phyloP scores from a whole-genome alignment of 2,888 invertebrate genomes.

The Ornithoptera priamus region DNA sequence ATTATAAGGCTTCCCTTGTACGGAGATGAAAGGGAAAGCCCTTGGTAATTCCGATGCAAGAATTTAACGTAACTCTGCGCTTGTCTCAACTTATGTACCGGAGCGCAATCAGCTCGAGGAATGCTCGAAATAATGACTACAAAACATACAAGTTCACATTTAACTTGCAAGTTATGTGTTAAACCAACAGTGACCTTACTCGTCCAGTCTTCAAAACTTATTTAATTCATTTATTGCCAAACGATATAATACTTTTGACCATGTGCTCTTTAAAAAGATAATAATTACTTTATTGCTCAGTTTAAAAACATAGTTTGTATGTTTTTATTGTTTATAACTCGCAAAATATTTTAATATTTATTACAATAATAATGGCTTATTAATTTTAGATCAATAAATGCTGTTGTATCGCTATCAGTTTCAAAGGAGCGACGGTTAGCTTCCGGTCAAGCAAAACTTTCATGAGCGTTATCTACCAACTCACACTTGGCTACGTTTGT shows the following conservation, averaged over 20 bases:
- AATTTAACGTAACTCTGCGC: slow-evolving; percentile 30
- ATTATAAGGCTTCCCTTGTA: slow-evolving; percentile 46
- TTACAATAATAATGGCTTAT: no score
- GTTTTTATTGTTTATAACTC: background rate
- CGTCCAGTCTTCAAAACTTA: background rate
- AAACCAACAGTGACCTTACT: slow-evolving; percentile 1
- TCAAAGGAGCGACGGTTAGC: no score
- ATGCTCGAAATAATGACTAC: slow-evolving; percentile 14
- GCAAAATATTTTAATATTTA: background rate
- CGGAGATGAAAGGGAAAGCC: slow-evolving; percentile 57
- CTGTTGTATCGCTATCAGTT: no score
- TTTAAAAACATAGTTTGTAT: background rate
- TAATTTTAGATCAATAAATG: no score
- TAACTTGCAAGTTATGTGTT: slow-evolving; percentile 6
- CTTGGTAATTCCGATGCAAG: slow-evolving; percentile 37
- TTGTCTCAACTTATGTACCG: slow-evolving; percentile 20
- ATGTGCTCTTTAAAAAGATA: slow-evolving; percentile 5
- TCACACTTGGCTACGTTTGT: no score
- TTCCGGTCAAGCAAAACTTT: no score
- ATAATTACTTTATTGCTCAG: slow-evolving; percentile 2
- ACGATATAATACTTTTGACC: slow-evolving; percentile 4
- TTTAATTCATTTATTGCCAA: slow-evolving; percentile 13
- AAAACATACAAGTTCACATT: slow-evolving; percentile 5
- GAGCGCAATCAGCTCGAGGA: background rate
- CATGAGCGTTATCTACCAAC: no score